Conservation (phyloP, 2,797 vertebrate species). For the Cercopithecus mitis region DNA sequence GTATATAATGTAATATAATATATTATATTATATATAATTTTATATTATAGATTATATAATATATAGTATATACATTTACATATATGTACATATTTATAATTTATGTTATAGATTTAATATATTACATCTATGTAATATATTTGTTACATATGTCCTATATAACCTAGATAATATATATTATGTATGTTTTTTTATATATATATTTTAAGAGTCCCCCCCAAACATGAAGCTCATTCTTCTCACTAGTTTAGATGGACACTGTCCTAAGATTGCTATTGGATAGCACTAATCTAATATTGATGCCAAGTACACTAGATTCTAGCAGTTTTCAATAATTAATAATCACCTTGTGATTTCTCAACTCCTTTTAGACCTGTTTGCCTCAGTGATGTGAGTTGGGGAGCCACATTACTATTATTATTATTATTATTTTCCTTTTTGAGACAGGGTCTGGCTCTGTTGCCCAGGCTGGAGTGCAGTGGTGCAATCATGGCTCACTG, state of each 20-base stretch:
- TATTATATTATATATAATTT: too few species aligned
- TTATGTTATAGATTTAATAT: neutral
- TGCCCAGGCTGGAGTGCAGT: too few species aligned
- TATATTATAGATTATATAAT: neutral
- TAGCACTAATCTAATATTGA: too few species aligned
- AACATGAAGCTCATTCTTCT: neutral
- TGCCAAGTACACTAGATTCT: neutral
- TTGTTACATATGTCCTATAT: too few species aligned
- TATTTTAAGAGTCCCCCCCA: neutral
- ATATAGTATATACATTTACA: neutral
- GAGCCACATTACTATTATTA: neutral
- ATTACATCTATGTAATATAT: too few species aligned
- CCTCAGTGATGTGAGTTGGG: neutral
- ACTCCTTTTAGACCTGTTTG: neutral
- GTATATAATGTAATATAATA: too few species aligned
- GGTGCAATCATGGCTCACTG: too few species aligned
- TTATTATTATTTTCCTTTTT: too few species aligned
- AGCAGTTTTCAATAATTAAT: neutral
- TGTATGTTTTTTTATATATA: neutral
- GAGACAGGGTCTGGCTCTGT: too few species aligned
- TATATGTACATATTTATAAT: neutral
- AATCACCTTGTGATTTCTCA: neutral
- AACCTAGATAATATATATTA: too few species aligned
- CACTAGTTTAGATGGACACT: neutral
- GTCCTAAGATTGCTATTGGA: neutral